Percentiles rank a stretch among this genome's conserved stretches.
phyloP scores from a whole-genome alignment of 2,888 invertebrate genomes.

The Nemotelus nigrinus region DNA sequence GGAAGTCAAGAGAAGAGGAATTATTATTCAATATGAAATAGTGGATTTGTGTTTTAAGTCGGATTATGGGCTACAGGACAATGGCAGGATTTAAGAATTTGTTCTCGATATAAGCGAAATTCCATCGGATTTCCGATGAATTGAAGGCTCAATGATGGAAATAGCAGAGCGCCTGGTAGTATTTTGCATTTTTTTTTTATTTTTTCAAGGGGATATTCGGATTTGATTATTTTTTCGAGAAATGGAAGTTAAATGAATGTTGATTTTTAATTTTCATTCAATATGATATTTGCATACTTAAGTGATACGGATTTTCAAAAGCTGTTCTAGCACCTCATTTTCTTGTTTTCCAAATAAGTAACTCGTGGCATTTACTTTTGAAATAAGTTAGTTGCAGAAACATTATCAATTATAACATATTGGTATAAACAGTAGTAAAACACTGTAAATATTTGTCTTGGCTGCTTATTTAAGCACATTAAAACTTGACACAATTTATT shows the following conservation, averaged over 20 bases:
- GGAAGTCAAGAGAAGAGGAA: slow-evolving; percentile 47
- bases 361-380: no score
- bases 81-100: slow-evolving; percentile 43
- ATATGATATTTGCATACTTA: no score
- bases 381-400: no score
- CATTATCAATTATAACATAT: no score
- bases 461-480: no score
- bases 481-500: no score
- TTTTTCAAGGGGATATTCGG: slow-evolving; percentile 46
- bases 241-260: slow-evolving; percentile 5
- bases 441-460: no score
- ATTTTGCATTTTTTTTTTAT: slow-evolving; percentile 43
- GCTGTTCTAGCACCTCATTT: no score
- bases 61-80: slow-evolving; percentile 47
- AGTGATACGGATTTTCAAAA: no score
- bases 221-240: slow-evolving; percentile 11
- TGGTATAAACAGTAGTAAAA: no score
- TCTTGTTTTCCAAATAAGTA: no score
- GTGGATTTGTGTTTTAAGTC: slow-evolving; percentile 45
- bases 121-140: slow-evolving; percentile 47
- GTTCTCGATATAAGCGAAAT: slow-evolving; percentile 43
- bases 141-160: slow-evolving; percentile 38
- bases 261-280: background rate
- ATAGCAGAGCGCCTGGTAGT: background rate
- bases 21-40: slow-evolving; percentile 51